These are phyloP conservation scores for Drosophila teissieri DNA, from an alignment of 1,140 invertebrate genomes.

Conservation along the genomic window DNA sequence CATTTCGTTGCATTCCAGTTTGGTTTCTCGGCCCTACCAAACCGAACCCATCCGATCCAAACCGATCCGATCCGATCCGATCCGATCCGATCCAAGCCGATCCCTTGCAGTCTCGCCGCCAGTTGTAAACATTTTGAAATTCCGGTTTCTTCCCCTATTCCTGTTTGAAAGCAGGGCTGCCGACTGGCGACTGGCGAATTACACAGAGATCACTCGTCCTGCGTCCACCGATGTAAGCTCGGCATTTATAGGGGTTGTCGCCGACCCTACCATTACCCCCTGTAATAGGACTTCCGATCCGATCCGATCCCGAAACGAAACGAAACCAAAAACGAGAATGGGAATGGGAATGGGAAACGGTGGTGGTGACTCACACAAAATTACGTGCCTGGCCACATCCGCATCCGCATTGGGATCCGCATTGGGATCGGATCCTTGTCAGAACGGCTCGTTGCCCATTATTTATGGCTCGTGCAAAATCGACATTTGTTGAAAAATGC, in stretches of 20 bases:
- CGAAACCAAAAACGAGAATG: background rate
- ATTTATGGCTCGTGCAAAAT: constrained; percentile 82
- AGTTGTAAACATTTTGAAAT: constrained; percentile 67
- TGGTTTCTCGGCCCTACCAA: background rate
- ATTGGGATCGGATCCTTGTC: constrained; percentile 48
- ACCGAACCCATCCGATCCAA: too few relatives aligned
- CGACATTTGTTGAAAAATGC: constrained; percentile 71
- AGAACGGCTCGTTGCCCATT: constrained; percentile 56
- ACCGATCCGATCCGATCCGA: background rate
- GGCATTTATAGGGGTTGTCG: constrained; percentile 74
- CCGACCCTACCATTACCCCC: constrained; percentile 22
- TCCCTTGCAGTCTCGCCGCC: constrained; percentile 18
- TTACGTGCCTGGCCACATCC: constrained; percentile 72
- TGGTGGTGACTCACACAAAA: constrained; percentile 20
- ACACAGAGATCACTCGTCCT: constrained; percentile 27
- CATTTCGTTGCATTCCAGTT: constrained; percentile 19
- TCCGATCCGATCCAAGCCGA: background rate
- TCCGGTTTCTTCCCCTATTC: constrained; percentile 57
- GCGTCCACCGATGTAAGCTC: constrained; percentile 58
- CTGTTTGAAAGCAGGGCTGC: constrained; percentile 31
- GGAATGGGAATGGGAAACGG: background rate
- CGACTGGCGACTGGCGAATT: constrained; percentile 28
- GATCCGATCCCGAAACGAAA: constrained; percentile 29
- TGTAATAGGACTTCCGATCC: constrained; percentile 61
- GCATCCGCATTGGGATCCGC: constrained; percentile 11